Percentiles rank a stretch among this genome's conserved stretches.
Conservation (phyloP, 2,113 vertebrate species). For the Pionites leucogaster region DNA sequence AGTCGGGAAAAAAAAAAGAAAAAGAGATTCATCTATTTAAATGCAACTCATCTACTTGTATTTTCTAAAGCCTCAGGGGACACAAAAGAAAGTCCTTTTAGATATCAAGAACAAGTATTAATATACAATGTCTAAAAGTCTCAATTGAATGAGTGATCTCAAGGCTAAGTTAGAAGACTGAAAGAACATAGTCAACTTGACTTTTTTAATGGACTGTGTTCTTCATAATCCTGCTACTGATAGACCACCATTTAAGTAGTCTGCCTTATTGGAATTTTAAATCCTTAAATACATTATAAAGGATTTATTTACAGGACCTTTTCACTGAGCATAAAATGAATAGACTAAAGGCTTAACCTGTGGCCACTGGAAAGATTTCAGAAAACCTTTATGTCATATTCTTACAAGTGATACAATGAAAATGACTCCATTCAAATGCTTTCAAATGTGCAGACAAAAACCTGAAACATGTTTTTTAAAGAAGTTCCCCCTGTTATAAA, state of each 20-base stretch:
- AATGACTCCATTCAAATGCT: background rate
- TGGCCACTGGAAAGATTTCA: background rate
- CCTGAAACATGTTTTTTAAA: accelerated
- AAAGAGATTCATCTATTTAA: background rate
- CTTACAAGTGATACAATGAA: background rate
- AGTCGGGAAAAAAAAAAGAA: background rate
- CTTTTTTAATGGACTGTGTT: background rate
- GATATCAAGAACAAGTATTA: background rate
- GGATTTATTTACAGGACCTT: background rate
- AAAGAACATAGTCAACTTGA: background rate
- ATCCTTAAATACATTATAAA: background rate
- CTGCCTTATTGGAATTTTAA: background rate
- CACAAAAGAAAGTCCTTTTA: background rate
- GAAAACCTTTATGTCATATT: background rate
- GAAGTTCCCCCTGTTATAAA: accelerated
- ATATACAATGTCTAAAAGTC: background rate
- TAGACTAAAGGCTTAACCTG: background rate
- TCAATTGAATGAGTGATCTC: background rate
- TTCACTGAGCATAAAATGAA: background rate
- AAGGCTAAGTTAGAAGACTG: background rate
- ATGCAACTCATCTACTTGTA: background rate
- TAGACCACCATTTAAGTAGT: background rate
- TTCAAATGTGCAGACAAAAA: background rate
- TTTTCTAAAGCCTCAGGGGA: background rate
- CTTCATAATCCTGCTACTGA: background rate